phyloP scores from a whole-genome alignment of 1,140 invertebrate species.

The Drosophila jambulina region DNA sequence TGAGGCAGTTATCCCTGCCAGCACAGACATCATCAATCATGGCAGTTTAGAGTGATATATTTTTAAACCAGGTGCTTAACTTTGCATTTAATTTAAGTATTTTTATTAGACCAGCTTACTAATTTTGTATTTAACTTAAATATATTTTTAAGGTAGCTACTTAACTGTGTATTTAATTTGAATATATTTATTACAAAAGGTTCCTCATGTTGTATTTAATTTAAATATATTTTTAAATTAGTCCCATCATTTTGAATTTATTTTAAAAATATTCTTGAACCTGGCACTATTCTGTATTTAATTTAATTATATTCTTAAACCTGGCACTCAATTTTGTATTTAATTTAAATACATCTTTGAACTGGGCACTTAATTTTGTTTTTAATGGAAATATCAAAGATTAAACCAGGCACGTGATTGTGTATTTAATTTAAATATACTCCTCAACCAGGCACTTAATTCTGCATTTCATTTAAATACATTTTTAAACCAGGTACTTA shows the following conservation, averaged over 20 bases:
- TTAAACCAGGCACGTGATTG: too few species aligned
- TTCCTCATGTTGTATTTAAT: too few species aligned
- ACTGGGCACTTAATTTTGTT: too few species aligned
- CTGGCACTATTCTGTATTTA: too few species aligned
- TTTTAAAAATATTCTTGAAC: background rate
- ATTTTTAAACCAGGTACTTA: too few species aligned
- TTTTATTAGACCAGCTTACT: too few species aligned
- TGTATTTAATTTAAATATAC: too few species aligned
- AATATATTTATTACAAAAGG: background rate
- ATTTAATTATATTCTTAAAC: background rate
- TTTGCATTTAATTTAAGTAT: background rate
- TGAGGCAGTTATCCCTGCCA: slow-evolving; percentile 6
- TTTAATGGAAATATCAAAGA: too few species aligned
- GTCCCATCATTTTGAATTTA: background rate
- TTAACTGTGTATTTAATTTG: background rate
- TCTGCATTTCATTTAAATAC: too few species aligned
- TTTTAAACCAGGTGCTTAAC: background rate
- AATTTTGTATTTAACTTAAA: background rate
- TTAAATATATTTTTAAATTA: background rate
- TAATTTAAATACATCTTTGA: too few species aligned
- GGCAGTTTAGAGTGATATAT: background rate
- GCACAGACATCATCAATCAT: slow-evolving; percentile 8
- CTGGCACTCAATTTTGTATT: background rate
- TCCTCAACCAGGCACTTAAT: too few species aligned
- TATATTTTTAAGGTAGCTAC: background rate